Evolutionary conservation across 2,888 invertebrate species (phyloP), one percentile per base, ranked within the genome.

Genomic region (Branchipolynoe longqiensis): DNA sequence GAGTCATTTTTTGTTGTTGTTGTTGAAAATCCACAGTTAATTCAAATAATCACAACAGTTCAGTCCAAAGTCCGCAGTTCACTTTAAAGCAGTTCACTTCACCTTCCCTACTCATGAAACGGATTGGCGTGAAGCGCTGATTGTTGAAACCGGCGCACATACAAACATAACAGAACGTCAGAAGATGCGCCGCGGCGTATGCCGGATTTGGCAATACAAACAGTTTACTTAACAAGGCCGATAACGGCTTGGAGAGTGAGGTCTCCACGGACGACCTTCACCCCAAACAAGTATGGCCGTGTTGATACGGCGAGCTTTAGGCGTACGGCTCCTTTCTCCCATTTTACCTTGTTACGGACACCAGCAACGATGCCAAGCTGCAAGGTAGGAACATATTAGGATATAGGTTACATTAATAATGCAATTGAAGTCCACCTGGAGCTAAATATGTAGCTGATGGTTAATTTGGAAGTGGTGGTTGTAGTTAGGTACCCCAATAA

Each of bases 251-350:
- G 58, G n/a, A 58, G 14, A 58, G 58, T 58, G 58, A 14, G 4
- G n/a, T 58, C 8, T 8, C 58, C 18, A 48, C n/a, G n/a, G 22
- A 69, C 83, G 69, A 83, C 83, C 83, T 83, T 64, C 41, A 62
- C 83, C 64, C 83, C 38, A 31, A 69, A 48, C 62, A 69, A 83
- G 48, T 48, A 83, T 83, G 83, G 83, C 83, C 31, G 62, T 69
- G n/a, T 38, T 69, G 48, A 25, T 83, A 25, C 38, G 64, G 36
- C 64, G 48, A 69, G 31, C 69, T 33, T 62, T 83, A 28, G 36
- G 25, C 69, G n/a, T 62, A 12, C 31, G 41, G 14, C 18, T 62
- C 36, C 36, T 83, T 64, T 64, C 69, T 31, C 62, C 83, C 18
- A 59, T 69, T 64, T 62, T 69, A n/a, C 69, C 83, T n/a, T 41